Percentiles rank a stretch among this genome's conserved stretches.
phyloP scores from a whole-genome alignment of 2,797 vertebrate genomes.

The Melopsittacus undulatus region DNA sequence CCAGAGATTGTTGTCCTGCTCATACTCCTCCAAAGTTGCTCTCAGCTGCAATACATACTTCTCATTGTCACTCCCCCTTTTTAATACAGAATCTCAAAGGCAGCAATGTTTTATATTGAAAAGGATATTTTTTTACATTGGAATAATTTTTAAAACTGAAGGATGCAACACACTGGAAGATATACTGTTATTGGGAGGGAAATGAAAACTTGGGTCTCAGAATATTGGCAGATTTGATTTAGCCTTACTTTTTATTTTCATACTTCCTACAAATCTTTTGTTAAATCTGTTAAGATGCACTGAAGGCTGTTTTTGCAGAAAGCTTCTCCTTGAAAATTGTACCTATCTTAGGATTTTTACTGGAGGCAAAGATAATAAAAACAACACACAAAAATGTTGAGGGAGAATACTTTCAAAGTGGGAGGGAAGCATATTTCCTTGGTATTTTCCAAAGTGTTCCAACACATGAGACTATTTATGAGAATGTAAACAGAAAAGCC shows the following conservation, averaged over 20 bases:
- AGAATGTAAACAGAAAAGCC: conserved; percentile 48
- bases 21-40: neutral
- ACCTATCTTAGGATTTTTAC: conserved; percentile 19
- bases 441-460: conserved; percentile 51
- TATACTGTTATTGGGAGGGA: neutral
- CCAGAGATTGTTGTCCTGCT: neutral
- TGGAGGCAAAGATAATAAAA: conserved; percentile 9
- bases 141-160: neutral
- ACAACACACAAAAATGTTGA: conserved; percentile 10
- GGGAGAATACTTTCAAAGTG: neutral
- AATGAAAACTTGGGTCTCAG: neutral
- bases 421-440: conserved; percentile 44
- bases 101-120: neutral
- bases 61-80: neutral
- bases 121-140: neutral
- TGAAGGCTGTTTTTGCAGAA: conserved; percentile 1
- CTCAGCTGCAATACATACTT: neutral
- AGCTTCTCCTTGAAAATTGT: neutral
- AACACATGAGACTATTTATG: conserved; percentile 34
- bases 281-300: conserved; percentile 27
- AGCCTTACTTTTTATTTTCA: neutral
- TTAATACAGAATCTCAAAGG: neutral
- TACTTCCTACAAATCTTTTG: neutral
- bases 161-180: neutral
- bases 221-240: neutral